Percentiles rank a stretch among this genome's conserved stretches.
Conservation (phyloP, 2,113 vertebrate species). For the Pogonocichla stellata region DNA sequence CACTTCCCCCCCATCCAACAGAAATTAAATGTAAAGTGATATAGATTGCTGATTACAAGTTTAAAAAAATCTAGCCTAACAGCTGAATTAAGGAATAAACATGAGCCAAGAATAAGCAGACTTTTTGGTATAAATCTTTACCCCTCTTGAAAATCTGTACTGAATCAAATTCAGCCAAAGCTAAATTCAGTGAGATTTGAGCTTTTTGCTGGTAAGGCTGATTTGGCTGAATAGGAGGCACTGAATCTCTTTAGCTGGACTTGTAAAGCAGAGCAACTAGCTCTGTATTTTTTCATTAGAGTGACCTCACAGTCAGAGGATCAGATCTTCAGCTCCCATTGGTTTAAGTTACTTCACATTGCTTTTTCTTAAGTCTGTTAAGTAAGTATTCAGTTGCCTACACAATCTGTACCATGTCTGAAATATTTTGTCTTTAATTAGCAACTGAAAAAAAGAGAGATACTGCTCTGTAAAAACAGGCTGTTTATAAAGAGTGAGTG, state of each 20-base stretch:
- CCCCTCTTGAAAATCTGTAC: not conserved
- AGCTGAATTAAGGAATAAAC: not conserved
- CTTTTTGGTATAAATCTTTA: not conserved
- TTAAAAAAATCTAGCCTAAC: not conserved
- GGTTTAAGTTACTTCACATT: not conserved
- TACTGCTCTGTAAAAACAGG: not conserved
- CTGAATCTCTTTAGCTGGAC: not conserved
- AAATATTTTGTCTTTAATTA: not conserved
- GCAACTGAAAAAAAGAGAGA: not conserved
- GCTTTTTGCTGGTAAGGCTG: not conserved
- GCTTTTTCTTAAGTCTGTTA: not conserved
- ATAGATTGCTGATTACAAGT: not conserved
- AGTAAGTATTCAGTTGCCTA: not conserved
- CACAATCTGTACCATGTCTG: fast-evolving
- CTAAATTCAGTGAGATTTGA: not conserved
- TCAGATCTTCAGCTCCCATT: not conserved
- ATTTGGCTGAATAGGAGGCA: not conserved
- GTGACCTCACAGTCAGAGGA: not conserved
- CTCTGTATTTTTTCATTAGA: not conserved
- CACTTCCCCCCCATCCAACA: not conserved
- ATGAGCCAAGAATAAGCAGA: not conserved
- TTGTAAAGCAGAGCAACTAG: not conserved
- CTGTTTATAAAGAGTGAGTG: not conserved
- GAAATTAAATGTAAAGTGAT: not conserved
- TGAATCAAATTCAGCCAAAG: not conserved